Base-by-base conservation (phyloP, 2,888 invertebrate species). In the Pandemis heparana region DNA sequence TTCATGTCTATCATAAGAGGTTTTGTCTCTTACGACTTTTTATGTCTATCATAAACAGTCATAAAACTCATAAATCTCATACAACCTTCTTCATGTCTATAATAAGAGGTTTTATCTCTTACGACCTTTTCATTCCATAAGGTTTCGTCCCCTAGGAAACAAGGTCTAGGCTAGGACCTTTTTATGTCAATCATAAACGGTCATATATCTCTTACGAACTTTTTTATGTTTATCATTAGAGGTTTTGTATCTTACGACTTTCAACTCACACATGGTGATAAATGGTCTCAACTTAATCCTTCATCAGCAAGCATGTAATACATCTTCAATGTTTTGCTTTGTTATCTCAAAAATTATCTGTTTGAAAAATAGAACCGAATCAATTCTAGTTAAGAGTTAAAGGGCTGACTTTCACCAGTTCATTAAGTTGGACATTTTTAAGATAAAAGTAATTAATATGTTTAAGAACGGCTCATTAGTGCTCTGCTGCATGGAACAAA, bases 311-410 rank as follows among this genome's bases (percentile, higher is more conserved):
- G 56, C 56, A 23, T 56, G 56, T 56, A 32, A 60, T 60, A 48
- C 51, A 51, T 61, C 61, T 32, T 9, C 16, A 16, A 43, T 41
- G 56, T 41, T 43, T 53, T 23, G 18, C 71, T 23, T 66, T 61
- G 71, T 71, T 71, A 66, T 66, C 66, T 51, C n/a, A 14, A 51
- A 66, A 66, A 41, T 60, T 43, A 63, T 71, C 66, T 51, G 43
- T 71, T 66, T 71, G 61, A 71, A 53, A 66, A 66, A 71, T 71
- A 23, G 60, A 53, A 66, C 16, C 60, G 60, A n/a, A 66, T 71
- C 71, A 61, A 66, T 66, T 61, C 32, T 43, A 48, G 61, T 51
- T 51, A 51, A 66, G 39, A 43, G 65, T 60, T 51, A 51, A 66
- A 53, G 32, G 53, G 71, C 32, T 46, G 43, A 60, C 71, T 60